Evolutionary conservation across 2,888 invertebrate species (phyloP).

Genomic region (Fabriciana adippe): DNA sequence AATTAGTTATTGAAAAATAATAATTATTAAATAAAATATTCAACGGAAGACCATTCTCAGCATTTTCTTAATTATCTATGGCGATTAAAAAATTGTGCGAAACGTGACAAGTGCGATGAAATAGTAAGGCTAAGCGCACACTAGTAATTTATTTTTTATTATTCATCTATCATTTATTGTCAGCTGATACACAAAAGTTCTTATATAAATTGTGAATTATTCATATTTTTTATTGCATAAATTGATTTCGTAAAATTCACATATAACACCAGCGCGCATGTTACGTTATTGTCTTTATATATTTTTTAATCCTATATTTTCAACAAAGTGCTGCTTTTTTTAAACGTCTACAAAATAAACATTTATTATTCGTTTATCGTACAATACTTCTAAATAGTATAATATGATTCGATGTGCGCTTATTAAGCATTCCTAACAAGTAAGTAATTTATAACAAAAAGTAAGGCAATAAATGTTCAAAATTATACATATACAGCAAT

Average conservation of each 20-base stretch:
- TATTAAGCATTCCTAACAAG: constrained; percentile 1
- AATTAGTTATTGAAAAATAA: no score
- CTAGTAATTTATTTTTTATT: constrained; percentile 3
- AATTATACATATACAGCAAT: neutral
- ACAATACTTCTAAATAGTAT: constrained; percentile 7
- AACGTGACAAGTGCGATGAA: constrained; percentile 17
- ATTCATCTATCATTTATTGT: neutral
- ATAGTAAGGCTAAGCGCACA: constrained; percentile 14
- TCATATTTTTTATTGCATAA: no score
- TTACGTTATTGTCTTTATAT: neutral
- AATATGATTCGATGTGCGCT: constrained; percentile 21
- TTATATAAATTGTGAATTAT: no score
- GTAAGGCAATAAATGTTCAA: neutral
- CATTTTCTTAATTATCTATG: constrained; percentile 10
- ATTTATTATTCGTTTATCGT: neutral
- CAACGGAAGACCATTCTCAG: neutral
- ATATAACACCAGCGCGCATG: no score
- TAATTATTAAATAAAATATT: neutral
- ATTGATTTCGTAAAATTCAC: no score
- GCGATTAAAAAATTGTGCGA: constrained; percentile 16
- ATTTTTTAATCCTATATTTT: neutral
- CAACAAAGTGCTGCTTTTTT: neutral
- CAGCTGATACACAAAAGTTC: no score
- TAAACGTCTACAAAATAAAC: constrained; percentile 11
- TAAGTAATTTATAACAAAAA: neutral